Evolutionary conservation across 1,140 invertebrate genomes (phyloP).

Genomic region (Temnothorax longispinosus): DNA sequence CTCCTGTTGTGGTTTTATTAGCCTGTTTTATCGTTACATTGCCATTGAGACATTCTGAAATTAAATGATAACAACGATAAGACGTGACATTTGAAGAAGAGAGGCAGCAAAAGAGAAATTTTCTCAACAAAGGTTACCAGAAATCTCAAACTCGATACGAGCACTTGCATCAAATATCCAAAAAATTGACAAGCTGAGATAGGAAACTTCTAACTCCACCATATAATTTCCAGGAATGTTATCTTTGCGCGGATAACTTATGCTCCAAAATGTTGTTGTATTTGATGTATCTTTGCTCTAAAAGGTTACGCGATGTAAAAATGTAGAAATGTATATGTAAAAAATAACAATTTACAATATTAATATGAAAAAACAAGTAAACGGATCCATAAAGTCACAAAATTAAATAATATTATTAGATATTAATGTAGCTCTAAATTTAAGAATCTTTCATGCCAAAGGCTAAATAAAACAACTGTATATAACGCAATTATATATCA

Average conservation of each 20-base stretch:
- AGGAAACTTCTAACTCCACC: slow-evolving; percentile 87
- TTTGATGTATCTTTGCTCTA: slow-evolving; percentile 67
- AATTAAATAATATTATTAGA: background rate
- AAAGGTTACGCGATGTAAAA: background rate
- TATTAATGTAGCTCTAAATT: background rate
- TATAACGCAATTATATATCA: background rate
- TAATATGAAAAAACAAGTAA: background rate
- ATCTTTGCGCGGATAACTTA: slow-evolving; percentile 86
- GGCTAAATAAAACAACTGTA: background rate
- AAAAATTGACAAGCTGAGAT: slow-evolving; percentile 71
- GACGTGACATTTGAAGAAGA: background rate
- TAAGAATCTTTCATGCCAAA: background rate
- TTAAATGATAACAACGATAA: slow-evolving; percentile 42
- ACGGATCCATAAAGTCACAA: background rate
- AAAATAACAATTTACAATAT: background rate
- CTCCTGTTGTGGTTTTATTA: slow-evolving; percentile 85
- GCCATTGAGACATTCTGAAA: slow-evolving; percentile 88
- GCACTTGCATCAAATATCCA: slow-evolving; percentile 83
- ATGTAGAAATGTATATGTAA: too few species aligned
- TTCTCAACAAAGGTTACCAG: slow-evolving; percentile 84
- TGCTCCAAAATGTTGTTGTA: slow-evolving; percentile 86
- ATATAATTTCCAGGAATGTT: slow-evolving; percentile 88
- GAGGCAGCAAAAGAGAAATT: background rate
- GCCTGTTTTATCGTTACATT: slow-evolving; percentile 88
- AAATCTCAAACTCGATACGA: slow-evolving; percentile 86